Percentiles rank a stretch among this genome's conserved stretches.
phyloP scores from a whole-genome alignment of 1,140 invertebrate species.

The Ooceraea biroi region DNA sequence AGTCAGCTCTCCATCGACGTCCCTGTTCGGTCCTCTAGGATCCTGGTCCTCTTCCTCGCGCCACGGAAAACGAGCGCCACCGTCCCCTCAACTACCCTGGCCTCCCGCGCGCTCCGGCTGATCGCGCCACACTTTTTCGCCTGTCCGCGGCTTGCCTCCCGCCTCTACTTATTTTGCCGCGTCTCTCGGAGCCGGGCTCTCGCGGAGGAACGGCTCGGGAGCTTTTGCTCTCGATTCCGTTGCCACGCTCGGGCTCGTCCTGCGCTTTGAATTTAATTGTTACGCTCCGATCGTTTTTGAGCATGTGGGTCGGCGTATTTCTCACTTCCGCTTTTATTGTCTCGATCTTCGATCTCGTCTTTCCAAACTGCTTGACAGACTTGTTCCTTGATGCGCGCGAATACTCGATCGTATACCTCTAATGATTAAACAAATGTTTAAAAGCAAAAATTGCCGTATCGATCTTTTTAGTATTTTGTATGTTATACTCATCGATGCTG shows the following conservation, averaged over 20 bases:
- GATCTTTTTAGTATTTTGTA: conserved; percentile 10
- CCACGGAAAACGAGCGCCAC: conserved; percentile 23
- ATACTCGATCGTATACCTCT: conserved; percentile 12
- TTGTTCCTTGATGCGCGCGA: neutral
- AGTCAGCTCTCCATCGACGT: conserved; percentile 27
- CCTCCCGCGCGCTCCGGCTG: conserved; percentile 46
- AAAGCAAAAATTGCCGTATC: neutral
- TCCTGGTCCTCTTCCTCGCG: conserved; percentile 26
- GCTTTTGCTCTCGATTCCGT: conserved; percentile 37
- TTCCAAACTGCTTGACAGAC: neutral
- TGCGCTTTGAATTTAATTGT: conserved; percentile 25
- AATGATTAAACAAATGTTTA: no score
- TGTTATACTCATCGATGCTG: conserved; percentile 1
- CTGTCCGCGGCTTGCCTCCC: conserved; percentile 40
- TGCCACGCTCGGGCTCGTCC: neutral
- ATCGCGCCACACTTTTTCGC: conserved; percentile 59
- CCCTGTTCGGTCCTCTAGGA: conserved; percentile 31
- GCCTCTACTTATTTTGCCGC: conserved; percentile 42
- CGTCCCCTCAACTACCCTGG: conserved; percentile 33
- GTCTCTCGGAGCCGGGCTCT: neutral
- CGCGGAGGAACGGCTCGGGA: conserved; percentile 5
- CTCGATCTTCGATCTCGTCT: neutral
- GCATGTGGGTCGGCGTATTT: neutral
- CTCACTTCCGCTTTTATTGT: neutral
- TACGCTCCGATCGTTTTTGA: conserved; percentile 26